phyloP scores from a whole-genome alignment of 2,113 vertebrate species.

The Hucho hucho region DNA sequence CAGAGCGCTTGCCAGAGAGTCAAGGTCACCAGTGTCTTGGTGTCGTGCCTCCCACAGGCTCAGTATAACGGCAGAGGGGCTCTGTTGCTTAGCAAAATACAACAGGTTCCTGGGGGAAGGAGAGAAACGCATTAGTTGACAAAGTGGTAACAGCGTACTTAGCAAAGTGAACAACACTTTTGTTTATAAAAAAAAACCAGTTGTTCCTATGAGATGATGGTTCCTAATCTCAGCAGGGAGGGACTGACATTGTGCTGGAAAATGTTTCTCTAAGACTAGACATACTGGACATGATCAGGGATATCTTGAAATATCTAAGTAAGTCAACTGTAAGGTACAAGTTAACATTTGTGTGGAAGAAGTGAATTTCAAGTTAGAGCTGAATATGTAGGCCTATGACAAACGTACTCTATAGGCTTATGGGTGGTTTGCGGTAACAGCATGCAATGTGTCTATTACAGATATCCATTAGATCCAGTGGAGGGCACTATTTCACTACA shows the following conservation, averaged over 20 bases:
- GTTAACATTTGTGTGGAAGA: not conserved
- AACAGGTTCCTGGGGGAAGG: slow-evolving; percentile 84
- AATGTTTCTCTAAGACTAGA: not conserved
- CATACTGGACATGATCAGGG: not conserved
- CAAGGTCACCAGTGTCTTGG: slow-evolving; percentile 89
- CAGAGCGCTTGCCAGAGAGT: slow-evolving; percentile 93
- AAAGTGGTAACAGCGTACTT: not conserved
- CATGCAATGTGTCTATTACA: slow-evolving; percentile 20
- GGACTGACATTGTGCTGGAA: not conserved
- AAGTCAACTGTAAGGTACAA: not conserved
- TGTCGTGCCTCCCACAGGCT: slow-evolving; percentile 97
- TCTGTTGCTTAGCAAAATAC: slow-evolving; percentile 89
- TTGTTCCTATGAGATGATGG: not conserved
- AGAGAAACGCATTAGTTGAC: not conserved
- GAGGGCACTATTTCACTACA: slow-evolving; percentile 63
- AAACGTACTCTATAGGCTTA: not conserved
- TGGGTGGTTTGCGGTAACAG: slow-evolving; percentile 9
- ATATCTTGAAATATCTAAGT: not conserved
- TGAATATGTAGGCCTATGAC: not conserved
- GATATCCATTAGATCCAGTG: slow-evolving; percentile 27
- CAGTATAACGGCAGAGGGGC: slow-evolving; percentile 92
- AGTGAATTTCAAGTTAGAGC: not conserved
- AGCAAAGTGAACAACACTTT: not conserved
- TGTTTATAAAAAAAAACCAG: not conserved
- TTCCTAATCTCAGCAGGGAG: too few species aligned